phyloP scores from a whole-genome alignment of 2,113 vertebrate genomes.

The Epinephelus lanceolatus region DNA sequence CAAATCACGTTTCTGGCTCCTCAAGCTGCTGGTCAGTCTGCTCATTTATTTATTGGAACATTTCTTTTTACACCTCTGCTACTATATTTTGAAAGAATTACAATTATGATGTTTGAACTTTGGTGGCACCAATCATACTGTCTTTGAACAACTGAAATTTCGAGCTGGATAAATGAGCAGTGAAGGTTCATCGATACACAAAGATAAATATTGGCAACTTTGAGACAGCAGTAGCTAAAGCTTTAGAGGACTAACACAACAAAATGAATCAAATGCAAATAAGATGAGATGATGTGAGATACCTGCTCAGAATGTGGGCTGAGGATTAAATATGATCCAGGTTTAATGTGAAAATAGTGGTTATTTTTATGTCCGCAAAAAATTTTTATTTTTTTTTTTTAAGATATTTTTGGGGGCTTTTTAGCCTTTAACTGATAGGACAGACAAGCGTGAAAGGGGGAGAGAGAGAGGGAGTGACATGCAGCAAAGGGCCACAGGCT shows the following conservation, averaged over 20 bases:
- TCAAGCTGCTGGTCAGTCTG: constrained; percentile 94
- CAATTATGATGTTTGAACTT: neutral
- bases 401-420: too few species aligned
- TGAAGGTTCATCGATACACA: neutral
- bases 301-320: neutral
- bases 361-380: neutral
- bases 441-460: too few species aligned
- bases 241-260: neutral
- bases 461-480: too few species aligned
- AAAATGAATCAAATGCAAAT: constrained; percentile 2
- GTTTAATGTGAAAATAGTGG: neutral
- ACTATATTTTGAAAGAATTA: constrained; percentile 7
- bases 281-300: neutral
- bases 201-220: constrained; percentile 3
- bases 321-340: neutral
- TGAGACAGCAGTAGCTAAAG: neutral
- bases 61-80: neutral
- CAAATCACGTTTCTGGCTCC: constrained; percentile 99
- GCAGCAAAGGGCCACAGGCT: too few species aligned
- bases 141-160: neutral
- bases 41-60: neutral
- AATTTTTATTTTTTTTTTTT: too few species aligned
- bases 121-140: neutral
- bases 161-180: neutral
- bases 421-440: too few species aligned